Conservation (phyloP, 2,888 invertebrate species). For the Corythucha ciliata region DNA sequence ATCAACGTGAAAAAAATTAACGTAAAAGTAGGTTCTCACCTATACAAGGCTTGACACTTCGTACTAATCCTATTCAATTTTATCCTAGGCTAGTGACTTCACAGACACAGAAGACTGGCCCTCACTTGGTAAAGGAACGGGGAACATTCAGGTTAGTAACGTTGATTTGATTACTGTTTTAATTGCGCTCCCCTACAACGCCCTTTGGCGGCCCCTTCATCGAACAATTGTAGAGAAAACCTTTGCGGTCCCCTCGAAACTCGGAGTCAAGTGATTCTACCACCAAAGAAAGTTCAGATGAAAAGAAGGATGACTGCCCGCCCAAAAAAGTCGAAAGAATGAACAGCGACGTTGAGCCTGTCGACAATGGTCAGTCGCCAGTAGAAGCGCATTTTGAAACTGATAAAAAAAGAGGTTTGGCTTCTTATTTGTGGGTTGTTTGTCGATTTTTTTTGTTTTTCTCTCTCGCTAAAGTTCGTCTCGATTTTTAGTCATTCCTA, state of each 20-base stretch:
- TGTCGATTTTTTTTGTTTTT: neutral
- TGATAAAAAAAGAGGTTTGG: no score
- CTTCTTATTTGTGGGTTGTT: neutral
- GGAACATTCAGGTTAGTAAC: conserved; percentile 34
- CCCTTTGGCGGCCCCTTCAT: no score
- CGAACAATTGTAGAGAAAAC: no score
- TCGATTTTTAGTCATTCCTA: conserved; percentile 41
- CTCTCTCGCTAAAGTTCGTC: conserved; percentile 16
- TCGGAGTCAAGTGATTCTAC: no score
- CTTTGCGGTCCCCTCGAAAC: no score
- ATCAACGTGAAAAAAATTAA: conserved; percentile 47
- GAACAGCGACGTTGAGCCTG: no score
- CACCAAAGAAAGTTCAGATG: no score
- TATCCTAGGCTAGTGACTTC: conserved; percentile 67
- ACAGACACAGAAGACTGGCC: conserved; percentile 89
- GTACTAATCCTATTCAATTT: conserved; percentile 1
- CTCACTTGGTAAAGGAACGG: conserved; percentile 53
- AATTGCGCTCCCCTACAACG: no score
- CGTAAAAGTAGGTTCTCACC: conserved; percentile 43
- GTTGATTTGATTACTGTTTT: conserved; percentile 10
- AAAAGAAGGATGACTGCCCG: no score
- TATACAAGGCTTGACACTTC: neutral
- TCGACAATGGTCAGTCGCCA: no score
- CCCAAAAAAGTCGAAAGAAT: no score
- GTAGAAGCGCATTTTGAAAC: no score